Base-by-base conservation (phyloP, 2,113 vertebrate species). In the Amphiprion ocellaris region DNA sequence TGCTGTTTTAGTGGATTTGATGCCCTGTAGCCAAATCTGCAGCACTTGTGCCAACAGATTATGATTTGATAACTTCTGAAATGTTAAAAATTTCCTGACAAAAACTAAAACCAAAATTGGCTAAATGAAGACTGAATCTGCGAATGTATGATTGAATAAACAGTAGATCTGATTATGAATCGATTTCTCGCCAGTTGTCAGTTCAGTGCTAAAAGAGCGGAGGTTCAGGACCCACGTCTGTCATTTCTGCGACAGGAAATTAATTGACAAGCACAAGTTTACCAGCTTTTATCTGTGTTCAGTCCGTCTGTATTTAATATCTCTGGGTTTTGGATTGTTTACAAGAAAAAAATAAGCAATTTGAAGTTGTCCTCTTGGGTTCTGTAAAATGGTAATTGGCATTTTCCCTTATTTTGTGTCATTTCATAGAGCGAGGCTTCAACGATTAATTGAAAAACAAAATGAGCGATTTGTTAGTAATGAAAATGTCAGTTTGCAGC, bases 321-420 rank as follows among this genome's bases (percentile, higher is more conserved):
- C 10, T 39, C 50, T 61, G 30, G 47, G 37, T 24, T 61, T 39
- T 61, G 37, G 0, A 61, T 59, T 24, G 21, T 23, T 52, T 37
- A 37, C 33, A 37, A 37, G 10, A 39, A 30, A 14, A 59, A 59
- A 71, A 28, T 17, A 5, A 61, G 21, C 15, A 11, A 28, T 50
- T 71, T 71, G 69, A 50, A 5, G 14, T 60, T 58, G 19, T 71
- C n/a, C 0, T 50, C 56, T 50, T 28, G 33, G 44, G 49, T 44
- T 59, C 28, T 15, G 56, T 15, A 30, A 33, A 61, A 50, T 10
- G 23, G 11, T 58, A 50, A 50, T 60, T 23, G 4, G 26, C 47
- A 49, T 53, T 53, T 58, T 47, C 39, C 21, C 68, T 28, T 30
- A 37, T 47, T 58, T 70, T 58, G 39, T 17, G 53, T 49, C 47